These are phyloP conservation scores for Cyanoderma ruficeps DNA, from an alignment of 2,113 vertebrate species.

Conservation along the genomic window DNA sequence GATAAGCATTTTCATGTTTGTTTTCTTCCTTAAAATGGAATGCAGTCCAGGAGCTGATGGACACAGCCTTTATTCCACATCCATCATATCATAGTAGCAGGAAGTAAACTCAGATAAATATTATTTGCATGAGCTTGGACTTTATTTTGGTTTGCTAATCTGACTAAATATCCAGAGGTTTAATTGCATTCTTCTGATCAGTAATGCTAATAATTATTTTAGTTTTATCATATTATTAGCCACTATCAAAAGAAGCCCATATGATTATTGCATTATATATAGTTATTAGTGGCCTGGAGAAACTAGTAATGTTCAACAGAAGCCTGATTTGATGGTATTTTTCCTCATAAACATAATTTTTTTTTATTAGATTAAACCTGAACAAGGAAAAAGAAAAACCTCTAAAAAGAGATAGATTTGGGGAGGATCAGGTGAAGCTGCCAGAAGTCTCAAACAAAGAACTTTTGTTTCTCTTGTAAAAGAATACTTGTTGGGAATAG, in stretches of 20 bases:
- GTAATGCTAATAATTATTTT: not conserved
- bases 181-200: not conserved
- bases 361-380: not conserved
- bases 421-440: not conserved
- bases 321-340: not conserved
- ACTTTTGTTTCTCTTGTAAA: not conserved
- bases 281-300: not conserved
- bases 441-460: not conserved
- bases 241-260: not conserved
- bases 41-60: not conserved
- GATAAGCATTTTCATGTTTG: not conserved
- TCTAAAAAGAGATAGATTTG: not conserved
- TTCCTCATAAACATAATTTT: not conserved
- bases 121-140: not conserved
- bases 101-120: not conserved
- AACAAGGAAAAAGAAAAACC: rapidly evolving
- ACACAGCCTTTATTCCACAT: not conserved
- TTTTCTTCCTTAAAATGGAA: not conserved
- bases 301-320: not conserved
- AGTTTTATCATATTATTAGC: not conserved
- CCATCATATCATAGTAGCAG: not conserved
- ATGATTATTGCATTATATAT: not conserved
- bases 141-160: not conserved
- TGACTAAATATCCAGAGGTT: not conserved
- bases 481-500: not conserved